These are phyloP conservation scores for Dasypolia templi DNA, from an alignment of 2,888 invertebrate genomes.

Conservation along the genomic window DNA sequence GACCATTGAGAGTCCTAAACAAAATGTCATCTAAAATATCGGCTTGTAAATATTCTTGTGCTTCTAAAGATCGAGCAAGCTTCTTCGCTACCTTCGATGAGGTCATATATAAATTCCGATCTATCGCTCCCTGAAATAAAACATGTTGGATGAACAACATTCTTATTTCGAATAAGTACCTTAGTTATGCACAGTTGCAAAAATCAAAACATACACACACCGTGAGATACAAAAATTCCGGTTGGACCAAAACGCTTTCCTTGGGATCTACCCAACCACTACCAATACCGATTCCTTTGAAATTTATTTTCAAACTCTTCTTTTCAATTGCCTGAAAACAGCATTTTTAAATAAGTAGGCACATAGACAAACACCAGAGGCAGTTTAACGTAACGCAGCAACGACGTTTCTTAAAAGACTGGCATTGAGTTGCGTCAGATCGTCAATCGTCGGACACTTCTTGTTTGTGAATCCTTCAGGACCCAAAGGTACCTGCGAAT, in stretches of 20 bases:
- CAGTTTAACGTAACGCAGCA: neutral
- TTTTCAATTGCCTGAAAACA: constrained; percentile 82
- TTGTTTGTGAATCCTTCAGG: constrained; percentile 7
- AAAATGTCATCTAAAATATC: constrained; percentile 71
- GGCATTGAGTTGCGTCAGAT: neutral
- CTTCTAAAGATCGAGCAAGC: constrained; percentile 75
- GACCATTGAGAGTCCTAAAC: constrained; percentile 72
- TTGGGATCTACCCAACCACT: constrained; percentile 87
- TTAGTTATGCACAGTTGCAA: neutral
- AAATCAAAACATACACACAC: constrained; percentile 73
- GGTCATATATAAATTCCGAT: constrained; percentile 75
- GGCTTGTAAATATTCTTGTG: constrained; percentile 72
- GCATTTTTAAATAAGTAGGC: neutral
- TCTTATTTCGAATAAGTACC: neutral
- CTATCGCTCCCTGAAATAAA: constrained; percentile 81
- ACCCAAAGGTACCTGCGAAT: neutral
- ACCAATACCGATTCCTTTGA: constrained; percentile 86
- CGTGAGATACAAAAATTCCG: constrained; percentile 80
- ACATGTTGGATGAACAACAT: neutral
- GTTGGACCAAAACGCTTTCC: constrained; percentile 80
- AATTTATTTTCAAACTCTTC: constrained; percentile 83
- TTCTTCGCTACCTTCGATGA: constrained; percentile 72
- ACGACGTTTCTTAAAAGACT: neutral
- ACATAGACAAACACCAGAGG: neutral
- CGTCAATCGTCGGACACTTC: neutral